Conservation (phyloP, 37 sponge, comb jelly and placozoan species). For the Theonella swinhoei region DNA sequence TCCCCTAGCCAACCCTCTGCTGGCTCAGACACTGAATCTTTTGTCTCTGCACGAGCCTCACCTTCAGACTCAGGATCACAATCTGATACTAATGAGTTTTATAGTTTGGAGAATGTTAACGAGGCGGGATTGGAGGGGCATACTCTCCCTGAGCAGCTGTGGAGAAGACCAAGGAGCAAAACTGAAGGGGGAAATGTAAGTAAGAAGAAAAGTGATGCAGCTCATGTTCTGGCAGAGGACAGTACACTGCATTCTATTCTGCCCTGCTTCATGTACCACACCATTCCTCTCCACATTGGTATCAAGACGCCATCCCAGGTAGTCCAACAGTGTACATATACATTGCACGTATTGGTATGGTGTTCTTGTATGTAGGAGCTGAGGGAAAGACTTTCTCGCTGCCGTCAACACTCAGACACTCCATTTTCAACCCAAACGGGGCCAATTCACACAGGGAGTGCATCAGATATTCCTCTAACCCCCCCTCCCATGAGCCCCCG, state of each 20-base stretch:
- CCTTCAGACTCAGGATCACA: conserved; percentile 13
- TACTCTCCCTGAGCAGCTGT: background rate
- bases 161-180: too few species aligned
- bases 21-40: conserved; percentile 1
- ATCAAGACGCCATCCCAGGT: too few species aligned
- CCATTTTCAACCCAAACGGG: background rate
- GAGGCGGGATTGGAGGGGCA: background rate
- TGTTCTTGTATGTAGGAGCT: background rate
- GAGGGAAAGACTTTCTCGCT: background rate
- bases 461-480: background rate
- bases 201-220: too few species aligned
- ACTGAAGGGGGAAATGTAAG: too few species aligned
- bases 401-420: background rate
- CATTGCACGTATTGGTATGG: too few species aligned
- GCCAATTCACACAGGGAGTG: background rate
- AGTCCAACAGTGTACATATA: too few species aligned
- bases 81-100: conserved; percentile 2
- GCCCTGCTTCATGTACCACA: background rate
- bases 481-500: background rate
- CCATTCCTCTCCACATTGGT: background rate
- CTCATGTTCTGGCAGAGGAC: too few species aligned
- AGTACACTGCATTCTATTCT: background rate
- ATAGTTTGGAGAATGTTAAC: conserved; percentile 20
- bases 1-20: background rate
- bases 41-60: conserved; percentile 31